phyloP scores from a whole-genome alignment of 2,797 vertebrate genomes.

The Limnodromus scolopaceus region DNA sequence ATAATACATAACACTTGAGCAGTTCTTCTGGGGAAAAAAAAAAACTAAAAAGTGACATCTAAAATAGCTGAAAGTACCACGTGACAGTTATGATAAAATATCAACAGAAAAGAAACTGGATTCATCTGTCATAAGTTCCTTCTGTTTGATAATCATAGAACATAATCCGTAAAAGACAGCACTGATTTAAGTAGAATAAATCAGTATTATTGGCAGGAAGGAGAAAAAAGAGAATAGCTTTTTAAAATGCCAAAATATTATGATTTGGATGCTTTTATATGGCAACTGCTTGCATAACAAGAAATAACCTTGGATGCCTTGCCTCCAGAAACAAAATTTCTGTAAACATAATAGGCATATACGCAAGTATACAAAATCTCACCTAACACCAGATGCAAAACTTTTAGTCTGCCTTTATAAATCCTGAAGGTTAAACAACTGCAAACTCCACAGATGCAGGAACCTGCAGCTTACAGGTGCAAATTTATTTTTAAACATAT shows the following conservation, averaged over 20 bases:
- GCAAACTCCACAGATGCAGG: not conserved
- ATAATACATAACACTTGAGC: slow-evolving; percentile 44
- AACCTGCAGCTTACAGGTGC: slow-evolving; percentile 4
- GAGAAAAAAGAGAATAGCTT: slow-evolving; percentile 18
- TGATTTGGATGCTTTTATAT: slow-evolving; percentile 5
- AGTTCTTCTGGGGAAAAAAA: not conserved
- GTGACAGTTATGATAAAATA: slow-evolving; percentile 39
- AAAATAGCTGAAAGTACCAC: slow-evolving; percentile 32
- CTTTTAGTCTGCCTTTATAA: not conserved
- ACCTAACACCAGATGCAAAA: not conserved
- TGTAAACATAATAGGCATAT: not conserved
- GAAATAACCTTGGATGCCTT: not conserved
- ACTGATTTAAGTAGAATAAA: slow-evolving; percentile 33
- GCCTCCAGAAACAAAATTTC: not conserved
- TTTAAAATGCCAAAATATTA: slow-evolving; percentile 16
- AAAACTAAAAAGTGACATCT: not conserved
- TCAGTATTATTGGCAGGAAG: not conserved
- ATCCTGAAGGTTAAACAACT: slow-evolving; percentile 12
- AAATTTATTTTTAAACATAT: not conserved
- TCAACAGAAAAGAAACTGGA: slow-evolving; percentile 13
- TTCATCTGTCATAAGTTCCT: slow-evolving; percentile 41
- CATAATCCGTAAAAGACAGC: not conserved
- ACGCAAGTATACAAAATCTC: not conserved
- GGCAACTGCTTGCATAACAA: not conserved
- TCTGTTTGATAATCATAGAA: slow-evolving; percentile 52